Conservation (phyloP, 2,113 vertebrate species). For the Scortum barcoo region DNA sequence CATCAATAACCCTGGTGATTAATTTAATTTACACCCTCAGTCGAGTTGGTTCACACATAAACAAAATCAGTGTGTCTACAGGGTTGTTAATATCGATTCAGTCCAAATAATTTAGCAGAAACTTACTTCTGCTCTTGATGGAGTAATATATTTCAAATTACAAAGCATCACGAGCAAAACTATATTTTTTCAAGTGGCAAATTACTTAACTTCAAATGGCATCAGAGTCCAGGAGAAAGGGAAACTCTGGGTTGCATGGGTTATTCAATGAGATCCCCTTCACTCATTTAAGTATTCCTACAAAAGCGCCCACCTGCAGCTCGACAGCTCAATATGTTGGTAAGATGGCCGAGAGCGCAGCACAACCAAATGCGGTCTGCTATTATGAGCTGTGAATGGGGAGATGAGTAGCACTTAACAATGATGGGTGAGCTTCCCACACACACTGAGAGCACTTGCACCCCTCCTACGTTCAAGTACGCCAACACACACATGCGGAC, state of each 20-base stretch:
- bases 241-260: not conserved
- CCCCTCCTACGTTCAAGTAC: slow-evolving; percentile 33
- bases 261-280: slow-evolving; percentile 34
- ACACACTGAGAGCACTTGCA: slow-evolving; percentile 30
- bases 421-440: slow-evolving; percentile 53
- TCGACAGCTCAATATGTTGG: not conserved
- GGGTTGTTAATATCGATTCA: slow-evolving; percentile 1
- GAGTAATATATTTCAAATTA: not conserved
- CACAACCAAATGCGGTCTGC: slow-evolving; percentile 20
- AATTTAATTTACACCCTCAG: slow-evolving; percentile 21
- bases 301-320: slow-evolving; percentile 38
- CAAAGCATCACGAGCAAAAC: too few species aligned
- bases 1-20: slow-evolving; percentile 21
- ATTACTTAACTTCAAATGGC: not conserved
- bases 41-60: slow-evolving; percentile 1
- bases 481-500: not conserved
- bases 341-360: slow-evolving; percentile 31
- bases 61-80: slow-evolving; percentile 5
- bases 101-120: slow-evolving; percentile 17
- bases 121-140: slow-evolving; percentile 6
- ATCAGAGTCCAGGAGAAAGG: not conserved
- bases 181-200: too few species aligned
- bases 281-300: slow-evolving; percentile 13
- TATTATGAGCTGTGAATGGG: slow-evolving; percentile 57
- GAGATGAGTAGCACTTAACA: slow-evolving; percentile 59